These are phyloP conservation scores for Bos indicus DNA, from an alignment of 2,113 vertebrate genomes.

Conservation along the genomic window DNA sequence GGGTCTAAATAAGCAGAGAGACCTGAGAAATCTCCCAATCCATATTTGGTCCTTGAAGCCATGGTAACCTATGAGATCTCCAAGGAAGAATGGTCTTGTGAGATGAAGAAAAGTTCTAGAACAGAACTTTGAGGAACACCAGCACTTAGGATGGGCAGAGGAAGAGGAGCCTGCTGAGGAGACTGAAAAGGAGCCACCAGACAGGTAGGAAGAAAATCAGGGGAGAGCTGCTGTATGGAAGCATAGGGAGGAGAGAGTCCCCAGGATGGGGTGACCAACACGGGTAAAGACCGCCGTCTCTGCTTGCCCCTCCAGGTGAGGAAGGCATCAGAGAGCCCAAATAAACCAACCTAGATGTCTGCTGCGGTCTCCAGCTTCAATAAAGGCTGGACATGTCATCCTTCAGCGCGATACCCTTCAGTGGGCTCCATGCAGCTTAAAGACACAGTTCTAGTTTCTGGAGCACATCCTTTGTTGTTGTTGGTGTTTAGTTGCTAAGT, in stretches of 20 bases:
- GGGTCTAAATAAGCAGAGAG: background rate
- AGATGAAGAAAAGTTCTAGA: constrained; percentile 12
- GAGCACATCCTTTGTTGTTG: background rate
- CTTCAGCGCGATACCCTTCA: background rate
- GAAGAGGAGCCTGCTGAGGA: background rate
- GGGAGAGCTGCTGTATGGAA: background rate
- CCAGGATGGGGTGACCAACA: background rate
- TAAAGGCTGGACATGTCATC: background rate
- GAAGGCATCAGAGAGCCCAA: background rate
- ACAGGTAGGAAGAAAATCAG: background rate
- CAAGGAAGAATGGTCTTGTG: background rate
- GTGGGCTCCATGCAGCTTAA: background rate
- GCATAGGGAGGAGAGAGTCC: background rate
- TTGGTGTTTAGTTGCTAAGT: background rate
- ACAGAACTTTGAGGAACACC: constrained; percentile 29
- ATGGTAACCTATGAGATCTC: background rate
- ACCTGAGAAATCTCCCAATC: background rate
- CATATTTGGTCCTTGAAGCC: background rate
- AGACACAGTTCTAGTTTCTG: background rate
- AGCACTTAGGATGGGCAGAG: constrained; percentile 6
- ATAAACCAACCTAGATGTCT: background rate
- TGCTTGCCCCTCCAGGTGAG: background rate
- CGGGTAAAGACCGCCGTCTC: background rate
- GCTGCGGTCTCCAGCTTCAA: background rate
- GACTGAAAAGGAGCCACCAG: background rate